These are phyloP conservation scores for Catocala fraxini DNA, from an alignment of 2,888 invertebrate genomes.

Conservation along the genomic window DNA sequence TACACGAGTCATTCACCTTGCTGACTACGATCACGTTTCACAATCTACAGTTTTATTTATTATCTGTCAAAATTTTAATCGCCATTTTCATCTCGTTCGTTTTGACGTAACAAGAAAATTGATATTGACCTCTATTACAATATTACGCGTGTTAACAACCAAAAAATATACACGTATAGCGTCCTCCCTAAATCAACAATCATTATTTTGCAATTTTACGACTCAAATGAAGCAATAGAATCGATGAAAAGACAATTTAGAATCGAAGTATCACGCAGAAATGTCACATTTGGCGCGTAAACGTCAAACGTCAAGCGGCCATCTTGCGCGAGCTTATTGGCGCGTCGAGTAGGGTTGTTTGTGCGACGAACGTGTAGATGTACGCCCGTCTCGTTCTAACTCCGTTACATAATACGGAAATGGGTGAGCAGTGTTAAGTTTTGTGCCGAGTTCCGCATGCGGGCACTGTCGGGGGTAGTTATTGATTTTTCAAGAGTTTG, in stretches of 20 bases:
- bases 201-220: slow-evolving; percentile 58
- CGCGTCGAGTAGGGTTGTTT: slow-evolving; percentile 68
- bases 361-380: slow-evolving; percentile 56
- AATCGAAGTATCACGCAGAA: slow-evolving; percentile 69
- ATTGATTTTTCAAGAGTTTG: slow-evolving; percentile 86
- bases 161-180: slow-evolving; percentile 36
- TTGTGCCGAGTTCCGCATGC: slow-evolving; percentile 82
- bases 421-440: slow-evolving; percentile 80
- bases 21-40: slow-evolving; percentile 25
- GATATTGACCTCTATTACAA: slow-evolving; percentile 17
- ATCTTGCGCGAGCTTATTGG: slow-evolving; percentile 76
- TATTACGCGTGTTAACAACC: slow-evolving; percentile 19
- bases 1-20: slow-evolving; percentile 46
- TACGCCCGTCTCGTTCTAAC: slow-evolving; percentile 70
- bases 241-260: slow-evolving; percentile 71
- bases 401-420: slow-evolving; percentile 83
- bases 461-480: slow-evolving; percentile 75
- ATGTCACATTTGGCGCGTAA: slow-evolving; percentile 85
- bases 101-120: slow-evolving; percentile 25
- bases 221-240: slow-evolving; percentile 72
- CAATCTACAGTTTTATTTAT: slow-evolving; percentile 25
- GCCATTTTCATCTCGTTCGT: slow-evolving; percentile 33
- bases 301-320: slow-evolving; percentile 82
- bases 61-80: slow-evolving; percentile 40
- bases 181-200: slow-evolving; percentile 43